These are phyloP conservation scores for Myodes glareolus DNA, from an alignment of 2,113 vertebrate species.

Conservation along the genomic window DNA sequence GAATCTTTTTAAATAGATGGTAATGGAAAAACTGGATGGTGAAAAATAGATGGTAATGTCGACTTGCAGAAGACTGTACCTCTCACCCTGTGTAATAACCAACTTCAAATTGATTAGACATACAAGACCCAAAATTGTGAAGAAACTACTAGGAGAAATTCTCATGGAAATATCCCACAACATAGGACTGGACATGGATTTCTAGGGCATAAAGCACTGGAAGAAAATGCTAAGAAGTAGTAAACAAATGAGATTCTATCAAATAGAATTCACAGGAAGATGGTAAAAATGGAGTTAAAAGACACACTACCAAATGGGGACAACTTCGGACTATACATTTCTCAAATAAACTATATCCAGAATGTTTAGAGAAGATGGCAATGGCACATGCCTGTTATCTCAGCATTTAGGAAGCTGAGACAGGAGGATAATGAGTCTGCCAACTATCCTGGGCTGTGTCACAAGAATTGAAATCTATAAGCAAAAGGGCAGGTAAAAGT, in stretches of 20 bases:
- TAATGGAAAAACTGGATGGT: background rate
- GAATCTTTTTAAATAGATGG: background rate
- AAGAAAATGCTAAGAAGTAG: background rate
- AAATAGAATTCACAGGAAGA: background rate
- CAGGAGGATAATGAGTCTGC: background rate
- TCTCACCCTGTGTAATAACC: background rate
- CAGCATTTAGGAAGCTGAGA: background rate
- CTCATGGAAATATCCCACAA: background rate
- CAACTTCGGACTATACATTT: background rate
- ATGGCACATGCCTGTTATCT: background rate
- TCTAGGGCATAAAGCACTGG: background rate
- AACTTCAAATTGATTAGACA: background rate
- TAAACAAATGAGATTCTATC: background rate
- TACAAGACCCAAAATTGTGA: background rate
- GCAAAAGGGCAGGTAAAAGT: background rate
- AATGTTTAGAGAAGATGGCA: background rate
- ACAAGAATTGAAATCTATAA: background rate
- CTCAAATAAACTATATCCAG: background rate
- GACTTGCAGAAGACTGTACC: too few species aligned
- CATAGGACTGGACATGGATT: background rate
- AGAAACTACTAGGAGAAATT: background rate
- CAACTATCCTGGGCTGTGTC: background rate
- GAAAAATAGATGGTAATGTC: background rate
- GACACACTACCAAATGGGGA: background rate
- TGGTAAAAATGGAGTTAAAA: background rate